Percentiles rank a stretch among this genome's conserved stretches.
Conservation (phyloP, 2,113 vertebrate species). For the Pomatorhinus ruficollis region DNA sequence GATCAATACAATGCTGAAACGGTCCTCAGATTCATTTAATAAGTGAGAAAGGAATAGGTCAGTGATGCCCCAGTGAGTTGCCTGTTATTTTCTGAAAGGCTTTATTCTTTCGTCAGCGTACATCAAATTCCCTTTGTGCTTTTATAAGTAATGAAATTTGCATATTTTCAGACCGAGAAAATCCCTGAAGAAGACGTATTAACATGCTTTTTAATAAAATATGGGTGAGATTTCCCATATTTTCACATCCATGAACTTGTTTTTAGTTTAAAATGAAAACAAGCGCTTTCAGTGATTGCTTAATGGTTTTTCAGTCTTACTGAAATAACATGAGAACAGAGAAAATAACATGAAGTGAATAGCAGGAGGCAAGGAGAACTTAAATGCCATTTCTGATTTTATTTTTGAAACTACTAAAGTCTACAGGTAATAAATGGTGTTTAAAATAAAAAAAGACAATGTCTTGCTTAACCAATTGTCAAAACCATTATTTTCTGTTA, state of each 20-base stretch:
- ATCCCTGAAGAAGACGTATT: neutral
- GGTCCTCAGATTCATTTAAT: constrained; percentile 63
- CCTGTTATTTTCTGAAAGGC: constrained; percentile 28
- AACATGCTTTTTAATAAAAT: constrained; percentile 17
- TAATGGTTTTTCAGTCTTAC: neutral
- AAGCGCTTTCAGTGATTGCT: neutral
- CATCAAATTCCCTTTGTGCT: neutral
- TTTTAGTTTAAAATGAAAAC: neutral
- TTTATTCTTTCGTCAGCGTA: neutral
- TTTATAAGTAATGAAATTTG: constrained; percentile 21
- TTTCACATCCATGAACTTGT: neutral
- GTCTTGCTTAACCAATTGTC: neutral
- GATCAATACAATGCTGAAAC: constrained; percentile 67
- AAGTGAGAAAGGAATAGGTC: constrained; percentile 59
- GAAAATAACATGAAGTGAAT: neutral
- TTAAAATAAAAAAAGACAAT: neutral
- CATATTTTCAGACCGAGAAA: neutral
- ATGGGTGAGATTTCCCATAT: neutral
- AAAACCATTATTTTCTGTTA: neutral
- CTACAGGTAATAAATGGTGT: neutral
- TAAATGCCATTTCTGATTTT: neutral
- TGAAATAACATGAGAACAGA: no score
- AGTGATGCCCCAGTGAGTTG: constrained; percentile 27
- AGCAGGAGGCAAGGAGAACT: neutral
- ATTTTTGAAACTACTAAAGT: neutral